phyloP scores from a whole-genome alignment of 2,113 vertebrate species.

The Siphamia tubifer region DNA sequence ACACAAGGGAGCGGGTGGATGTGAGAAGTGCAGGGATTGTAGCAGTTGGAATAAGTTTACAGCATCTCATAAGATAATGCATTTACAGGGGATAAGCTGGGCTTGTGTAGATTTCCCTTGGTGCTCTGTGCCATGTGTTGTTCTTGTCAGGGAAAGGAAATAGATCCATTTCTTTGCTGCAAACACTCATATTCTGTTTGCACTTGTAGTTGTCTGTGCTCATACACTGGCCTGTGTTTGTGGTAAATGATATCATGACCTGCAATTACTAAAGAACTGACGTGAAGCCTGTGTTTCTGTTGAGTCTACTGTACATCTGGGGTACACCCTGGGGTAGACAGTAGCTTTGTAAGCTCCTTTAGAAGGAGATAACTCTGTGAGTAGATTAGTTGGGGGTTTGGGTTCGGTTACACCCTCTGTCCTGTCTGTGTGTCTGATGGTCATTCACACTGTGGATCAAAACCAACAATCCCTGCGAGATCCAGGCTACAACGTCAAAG shows the following conservation, averaged over 20 bases:
- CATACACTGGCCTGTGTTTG: not conserved
- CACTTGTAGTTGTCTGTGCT: not conserved
- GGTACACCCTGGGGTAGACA: constrained; percentile 48
- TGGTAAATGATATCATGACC: not conserved
- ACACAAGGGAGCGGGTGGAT: not conserved
- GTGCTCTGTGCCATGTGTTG: constrained; percentile 1
- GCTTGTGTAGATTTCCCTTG: constrained; percentile 56
- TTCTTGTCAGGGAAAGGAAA: constrained; percentile 18
- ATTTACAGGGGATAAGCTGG: constrained; percentile 44
- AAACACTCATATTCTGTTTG: constrained; percentile 1
- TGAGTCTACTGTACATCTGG: constrained; percentile 43
- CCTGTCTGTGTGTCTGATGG: constrained; percentile 33
- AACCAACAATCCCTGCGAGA: constrained; percentile 40
- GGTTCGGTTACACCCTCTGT: constrained; percentile 48
- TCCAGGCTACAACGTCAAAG: constrained; percentile 33
- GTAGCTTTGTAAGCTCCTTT: constrained; percentile 68
- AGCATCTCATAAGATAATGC: constrained; percentile 47
- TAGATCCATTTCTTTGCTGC: constrained; percentile 1
- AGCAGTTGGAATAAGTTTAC: constrained; percentile 51
- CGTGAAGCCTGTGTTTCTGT: constrained; percentile 6
- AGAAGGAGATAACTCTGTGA: constrained; percentile 58
- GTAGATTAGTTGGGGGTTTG: constrained; percentile 70
- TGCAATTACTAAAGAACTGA: not conserved
- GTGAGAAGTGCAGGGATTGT: not conserved
- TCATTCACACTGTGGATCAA: constrained; percentile 55